Evolutionary conservation across 2,888 invertebrate genomes (phyloP).

Genomic region (Linyphia triangularis): DNA sequence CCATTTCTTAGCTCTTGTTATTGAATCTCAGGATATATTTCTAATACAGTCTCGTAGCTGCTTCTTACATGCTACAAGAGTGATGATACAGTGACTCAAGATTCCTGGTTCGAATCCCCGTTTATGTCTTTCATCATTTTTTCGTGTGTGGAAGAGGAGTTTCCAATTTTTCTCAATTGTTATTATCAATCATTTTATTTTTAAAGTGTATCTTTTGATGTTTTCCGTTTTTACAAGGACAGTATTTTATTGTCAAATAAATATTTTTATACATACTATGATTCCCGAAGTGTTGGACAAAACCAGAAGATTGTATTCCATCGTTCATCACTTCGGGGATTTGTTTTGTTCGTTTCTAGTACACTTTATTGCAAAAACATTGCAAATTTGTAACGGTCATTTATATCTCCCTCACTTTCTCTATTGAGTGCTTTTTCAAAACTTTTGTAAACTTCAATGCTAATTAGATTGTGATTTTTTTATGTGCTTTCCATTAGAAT

Average conservation of each 20-base stretch:
- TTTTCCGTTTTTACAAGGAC: conserved; percentile 74
- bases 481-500: conserved; percentile 3
- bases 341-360: conserved; percentile 73
- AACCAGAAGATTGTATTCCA: conserved; percentile 75
- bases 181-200: conserved; percentile 64
- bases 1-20: neutral
- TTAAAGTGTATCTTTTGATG: conserved; percentile 73
- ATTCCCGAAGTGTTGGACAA: conserved; percentile 55
- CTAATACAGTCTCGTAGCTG: conserved; percentile 62
- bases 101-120: conserved; percentile 62
- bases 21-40: conserved; percentile 52
- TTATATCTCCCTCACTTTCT: conserved; percentile 56
- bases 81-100: conserved; percentile 53
- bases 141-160: conserved; percentile 40
- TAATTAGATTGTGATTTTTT: conserved; percentile 56
- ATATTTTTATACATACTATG: conserved; percentile 71
- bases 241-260: conserved; percentile 72
- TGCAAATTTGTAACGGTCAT: conserved; percentile 56
- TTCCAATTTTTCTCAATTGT: conserved; percentile 74
- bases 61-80: conserved; percentile 48
- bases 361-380: conserved; percentile 56
- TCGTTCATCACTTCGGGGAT: conserved; percentile 47
- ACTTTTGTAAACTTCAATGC: conserved; percentile 39
- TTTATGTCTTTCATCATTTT: conserved; percentile 73
- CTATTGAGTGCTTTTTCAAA: conserved; percentile 47